phyloP scores from a whole-genome alignment of 1,140 invertebrate species.

The Brevipalpus yothersi region DNA sequence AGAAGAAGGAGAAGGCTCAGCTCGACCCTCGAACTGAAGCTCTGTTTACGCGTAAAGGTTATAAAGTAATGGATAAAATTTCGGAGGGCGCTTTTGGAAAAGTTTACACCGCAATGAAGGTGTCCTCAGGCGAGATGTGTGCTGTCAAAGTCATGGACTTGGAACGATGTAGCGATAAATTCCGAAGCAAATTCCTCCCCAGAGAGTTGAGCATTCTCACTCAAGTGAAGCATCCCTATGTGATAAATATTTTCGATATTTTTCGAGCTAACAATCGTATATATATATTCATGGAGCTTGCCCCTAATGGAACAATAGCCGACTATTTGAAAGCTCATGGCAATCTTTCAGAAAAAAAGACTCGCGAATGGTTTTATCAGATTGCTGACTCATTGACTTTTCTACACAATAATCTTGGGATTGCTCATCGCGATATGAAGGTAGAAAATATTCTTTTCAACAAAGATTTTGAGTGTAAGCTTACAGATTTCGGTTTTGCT shows the following conservation, averaged over 20 bases:
- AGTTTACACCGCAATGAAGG: conserved; percentile 5
- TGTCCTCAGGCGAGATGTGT: background rate
- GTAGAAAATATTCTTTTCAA: conserved; percentile 9
- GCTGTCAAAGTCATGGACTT: conserved; percentile 9
- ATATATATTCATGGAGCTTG: conserved; percentile 10
- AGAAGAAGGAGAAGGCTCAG: background rate
- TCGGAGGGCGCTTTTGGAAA: conserved; percentile 6
- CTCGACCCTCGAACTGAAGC: conserved; percentile 8
- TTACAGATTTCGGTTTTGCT: conserved; percentile 11
- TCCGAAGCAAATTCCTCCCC: conserved; percentile 8
- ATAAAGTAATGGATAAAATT: conserved; percentile 2
- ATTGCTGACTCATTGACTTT: conserved; percentile 2
- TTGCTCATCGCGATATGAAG: conserved; percentile 10
- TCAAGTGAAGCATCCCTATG: conserved; percentile 5
- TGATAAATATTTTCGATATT: conserved; percentile 7
- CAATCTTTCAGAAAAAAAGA: background rate
- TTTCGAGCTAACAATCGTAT: conserved; percentile 8
- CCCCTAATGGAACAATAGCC: conserved; percentile 6
- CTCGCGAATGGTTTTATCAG: conserved; percentile 5
- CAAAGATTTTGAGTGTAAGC: conserved; percentile 1
- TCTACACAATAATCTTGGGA: conserved; percentile 6
- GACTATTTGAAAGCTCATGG: conserved; percentile 5
- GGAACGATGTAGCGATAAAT: conserved; percentile 4
- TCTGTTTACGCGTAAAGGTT: conserved; percentile 6
- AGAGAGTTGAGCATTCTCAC: conserved; percentile 7